Evolutionary conservation across 2,888 invertebrate genomes (phyloP), one percentile per base, ranked within the genome.

Genomic region (Trichopoda pennipes): DNA sequence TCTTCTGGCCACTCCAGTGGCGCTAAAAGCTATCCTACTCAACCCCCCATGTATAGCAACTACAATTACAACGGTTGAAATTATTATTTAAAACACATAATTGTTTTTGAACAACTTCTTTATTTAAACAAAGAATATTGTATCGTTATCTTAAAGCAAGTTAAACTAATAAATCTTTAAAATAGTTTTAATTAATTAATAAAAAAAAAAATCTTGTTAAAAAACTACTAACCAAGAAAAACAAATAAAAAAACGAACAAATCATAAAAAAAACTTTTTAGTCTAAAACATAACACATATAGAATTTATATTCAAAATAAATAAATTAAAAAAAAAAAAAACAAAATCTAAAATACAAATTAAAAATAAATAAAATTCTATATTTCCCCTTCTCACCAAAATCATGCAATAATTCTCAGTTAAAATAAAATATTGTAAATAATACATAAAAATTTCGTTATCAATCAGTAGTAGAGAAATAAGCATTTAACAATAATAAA

Each of bases 1-100:
- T 83, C 85, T 4, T 83, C 85, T 17, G 66, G 70, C 77, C 19
- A 75, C 70, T 80, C 83, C 4, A 85, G 87, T 12, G 88, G 87
- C 1, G 72, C 87, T 28, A 89, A 85, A 49, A 88, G 88, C 76
- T 91, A 91, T 75, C 91, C 91, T 72, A 91, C 91, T 42, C 91
- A 91, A 78, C 83, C 90, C 17, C 88, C 91, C 17, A 84, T 84
- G 78, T 84, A 83, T 56, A 86, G 85, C 38, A 38, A 38, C 38
- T 38, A 88, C 69, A 87, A 89, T n/a, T 72, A 76, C 42, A 64
- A 74, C 66, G 78, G 81, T 23, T 82, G 58, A 77, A 19, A 1
- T 23, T 23, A 44, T 14, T 17, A 28, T 6, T 16, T 38, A 28
- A 28, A 28, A 10, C 10, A 1, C 2, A n/a, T 35, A 35, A 38